phyloP scores from a whole-genome alignment of 2,113 vertebrate genomes.

The Pampusana beccarii region DNA sequence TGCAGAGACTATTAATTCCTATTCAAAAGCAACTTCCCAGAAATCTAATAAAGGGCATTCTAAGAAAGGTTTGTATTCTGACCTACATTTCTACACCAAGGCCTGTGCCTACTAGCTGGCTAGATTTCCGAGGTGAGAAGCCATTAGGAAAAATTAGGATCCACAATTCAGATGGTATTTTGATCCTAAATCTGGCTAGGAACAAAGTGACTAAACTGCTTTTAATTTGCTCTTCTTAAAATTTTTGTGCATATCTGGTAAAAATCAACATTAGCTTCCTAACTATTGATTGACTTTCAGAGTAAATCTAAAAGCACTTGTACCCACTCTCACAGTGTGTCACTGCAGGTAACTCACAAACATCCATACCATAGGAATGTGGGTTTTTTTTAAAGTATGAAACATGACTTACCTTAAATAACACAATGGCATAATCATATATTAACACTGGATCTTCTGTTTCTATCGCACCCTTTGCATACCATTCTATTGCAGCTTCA shows the following conservation, averaged over 20 bases:
- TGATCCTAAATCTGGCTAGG: neutral
- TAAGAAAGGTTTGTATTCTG: neutral
- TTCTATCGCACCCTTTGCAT: constrained; percentile 85
- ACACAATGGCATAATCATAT: constrained; percentile 89
- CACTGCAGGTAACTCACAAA: neutral
- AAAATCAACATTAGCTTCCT: neutral
- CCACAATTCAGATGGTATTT: neutral
- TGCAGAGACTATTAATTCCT: neutral
- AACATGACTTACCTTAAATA: constrained; percentile 86
- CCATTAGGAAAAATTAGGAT: neutral
- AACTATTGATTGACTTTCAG: neutral
- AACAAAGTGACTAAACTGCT: neutral
- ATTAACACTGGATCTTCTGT: constrained; percentile 84
- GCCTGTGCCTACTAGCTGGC: neutral
- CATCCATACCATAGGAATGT: neutral
- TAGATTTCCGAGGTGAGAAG: neutral
- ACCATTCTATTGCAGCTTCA: constrained; percentile 83
- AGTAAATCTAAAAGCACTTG: neutral
- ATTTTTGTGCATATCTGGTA: neutral
- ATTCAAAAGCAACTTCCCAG: neutral
- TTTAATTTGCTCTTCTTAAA: neutral
- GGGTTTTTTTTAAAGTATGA: neutral
- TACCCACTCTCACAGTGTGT: neutral
- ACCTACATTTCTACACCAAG: neutral
- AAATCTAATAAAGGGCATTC: neutral